Conservation (phyloP, 2,888 invertebrate species). For the Cheiracanthium punctorium region DNA sequence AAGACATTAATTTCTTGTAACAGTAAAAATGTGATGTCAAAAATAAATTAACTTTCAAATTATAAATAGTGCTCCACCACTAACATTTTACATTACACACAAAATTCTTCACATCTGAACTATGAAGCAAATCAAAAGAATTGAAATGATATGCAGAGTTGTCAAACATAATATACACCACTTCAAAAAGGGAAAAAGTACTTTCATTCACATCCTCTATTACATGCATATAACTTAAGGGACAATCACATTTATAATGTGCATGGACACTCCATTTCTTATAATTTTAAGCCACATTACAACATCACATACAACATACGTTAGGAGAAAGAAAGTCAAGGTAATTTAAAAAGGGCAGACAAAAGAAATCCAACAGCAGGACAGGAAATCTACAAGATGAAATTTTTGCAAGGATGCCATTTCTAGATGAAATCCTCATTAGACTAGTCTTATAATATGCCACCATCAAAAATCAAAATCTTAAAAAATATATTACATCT, state of each 20-base stretch:
- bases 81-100: no score
- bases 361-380: conserved; percentile 18
- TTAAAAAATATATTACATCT: no score
- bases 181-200: conserved; percentile 68
- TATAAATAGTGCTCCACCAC: no score
- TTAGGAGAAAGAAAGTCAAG: conserved; percentile 27
- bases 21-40: no score
- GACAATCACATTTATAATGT: conserved; percentile 52
- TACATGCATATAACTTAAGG: conserved; percentile 62
- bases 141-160: no score
- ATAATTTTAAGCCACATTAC: conserved; percentile 57
- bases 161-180: background rate
- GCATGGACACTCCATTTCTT: conserved; percentile 32
- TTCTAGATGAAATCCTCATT: no score
- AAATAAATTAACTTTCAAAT: no score
- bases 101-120: no score
- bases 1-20: no score
- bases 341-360: conserved; percentile 46
- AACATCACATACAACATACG: conserved; percentile 49
- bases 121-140: no score
- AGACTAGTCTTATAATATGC: no score
- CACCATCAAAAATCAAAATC: no score
- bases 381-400: conserved; percentile 12
- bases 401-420: conserved; percentile 38
- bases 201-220: conserved; percentile 52